Percentiles rank a stretch among this genome's conserved stretches.
These are phyloP conservation scores for Bunonema sp. DNA, from an alignment of 2,888 invertebrate species.

Conservation along the genomic window DNA sequence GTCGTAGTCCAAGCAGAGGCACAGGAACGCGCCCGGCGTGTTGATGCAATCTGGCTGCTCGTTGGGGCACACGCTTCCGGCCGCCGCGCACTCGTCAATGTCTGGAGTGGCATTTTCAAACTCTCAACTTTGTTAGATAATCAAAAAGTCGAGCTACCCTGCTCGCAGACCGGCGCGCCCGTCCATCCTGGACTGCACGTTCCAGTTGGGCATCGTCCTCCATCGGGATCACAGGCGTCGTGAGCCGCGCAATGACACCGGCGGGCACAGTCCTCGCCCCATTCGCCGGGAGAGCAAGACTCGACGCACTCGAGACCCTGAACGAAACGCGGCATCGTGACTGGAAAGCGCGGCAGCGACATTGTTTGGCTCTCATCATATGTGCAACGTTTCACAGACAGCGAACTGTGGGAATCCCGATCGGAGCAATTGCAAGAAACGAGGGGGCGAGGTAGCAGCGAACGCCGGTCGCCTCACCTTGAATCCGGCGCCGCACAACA, in stretches of 20 bases:
- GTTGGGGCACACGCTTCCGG: constrained; percentile 42
- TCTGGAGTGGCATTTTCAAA: constrained; percentile 48
- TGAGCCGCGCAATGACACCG: constrained; percentile 37
- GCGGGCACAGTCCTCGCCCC: constrained; percentile 20
- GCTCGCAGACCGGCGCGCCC: constrained; percentile 29
- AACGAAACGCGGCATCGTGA: too few species aligned
- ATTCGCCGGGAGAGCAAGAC: constrained; percentile 21
- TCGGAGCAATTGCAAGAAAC: too few species aligned
- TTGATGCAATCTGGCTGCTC: constrained; percentile 82
- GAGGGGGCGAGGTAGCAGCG: too few species aligned
- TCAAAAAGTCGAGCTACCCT: constrained; percentile 7
- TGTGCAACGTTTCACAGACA: too few species aligned
- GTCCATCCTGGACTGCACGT: constrained; percentile 37
- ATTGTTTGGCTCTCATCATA: too few species aligned
- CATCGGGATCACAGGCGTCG: constrained; percentile 31
- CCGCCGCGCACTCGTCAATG: constrained; percentile 57
- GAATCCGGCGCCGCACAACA: background rate
- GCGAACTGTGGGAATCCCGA: too few species aligned
- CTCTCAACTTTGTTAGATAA: background rate
- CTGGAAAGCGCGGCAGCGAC: too few species aligned
- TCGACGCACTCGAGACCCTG: constrained; percentile 43
- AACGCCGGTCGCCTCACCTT: too few species aligned
- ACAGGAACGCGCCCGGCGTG: constrained; percentile 73
- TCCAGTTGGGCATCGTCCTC: constrained; percentile 30
- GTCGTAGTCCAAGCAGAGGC: constrained; percentile 69